phyloP scores from a whole-genome alignment of 2,888 invertebrate species.

The Cryptosula pallasiana region DNA sequence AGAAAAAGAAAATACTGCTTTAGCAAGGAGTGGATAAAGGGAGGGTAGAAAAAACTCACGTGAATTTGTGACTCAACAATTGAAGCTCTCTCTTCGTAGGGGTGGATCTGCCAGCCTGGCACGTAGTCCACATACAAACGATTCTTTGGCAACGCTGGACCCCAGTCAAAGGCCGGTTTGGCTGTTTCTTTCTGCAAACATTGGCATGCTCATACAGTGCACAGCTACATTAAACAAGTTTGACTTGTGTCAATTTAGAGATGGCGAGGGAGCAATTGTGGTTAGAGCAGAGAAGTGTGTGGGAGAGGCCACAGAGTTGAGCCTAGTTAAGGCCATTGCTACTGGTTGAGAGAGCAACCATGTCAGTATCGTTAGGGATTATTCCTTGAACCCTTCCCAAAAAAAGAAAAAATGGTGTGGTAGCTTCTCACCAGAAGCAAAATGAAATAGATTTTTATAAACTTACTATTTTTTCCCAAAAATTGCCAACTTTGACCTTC shows the following conservation, averaged over 20 bases:
- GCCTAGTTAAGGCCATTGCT: neutral
- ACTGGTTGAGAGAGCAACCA: neutral
- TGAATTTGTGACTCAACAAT: too few species aligned
- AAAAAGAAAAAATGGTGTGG: too few species aligned
- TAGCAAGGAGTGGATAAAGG: too few species aligned
- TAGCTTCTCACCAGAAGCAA: too few species aligned
- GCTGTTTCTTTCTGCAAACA: neutral
- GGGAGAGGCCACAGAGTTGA: neutral
- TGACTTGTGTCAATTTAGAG: too few species aligned
- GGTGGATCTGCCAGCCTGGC: neutral
- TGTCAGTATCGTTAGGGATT: neutral
- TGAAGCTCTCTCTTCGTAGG: neutral
- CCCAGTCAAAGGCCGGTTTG: neutral
- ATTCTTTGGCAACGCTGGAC: neutral
- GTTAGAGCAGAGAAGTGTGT: too few species aligned
- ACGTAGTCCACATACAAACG: neutral
- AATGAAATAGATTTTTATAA: neutral
- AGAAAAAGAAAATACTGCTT: too few species aligned
- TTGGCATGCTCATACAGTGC: too few species aligned
- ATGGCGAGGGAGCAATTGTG: too few species aligned
- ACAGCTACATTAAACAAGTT: too few species aligned
- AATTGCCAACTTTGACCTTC: neutral
- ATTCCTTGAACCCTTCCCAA: too few species aligned
- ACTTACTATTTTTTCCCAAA: neutral
- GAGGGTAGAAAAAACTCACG: too few species aligned